Conservation (phyloP, 2,888 invertebrate genomes). For the Axea sp. region DNA sequence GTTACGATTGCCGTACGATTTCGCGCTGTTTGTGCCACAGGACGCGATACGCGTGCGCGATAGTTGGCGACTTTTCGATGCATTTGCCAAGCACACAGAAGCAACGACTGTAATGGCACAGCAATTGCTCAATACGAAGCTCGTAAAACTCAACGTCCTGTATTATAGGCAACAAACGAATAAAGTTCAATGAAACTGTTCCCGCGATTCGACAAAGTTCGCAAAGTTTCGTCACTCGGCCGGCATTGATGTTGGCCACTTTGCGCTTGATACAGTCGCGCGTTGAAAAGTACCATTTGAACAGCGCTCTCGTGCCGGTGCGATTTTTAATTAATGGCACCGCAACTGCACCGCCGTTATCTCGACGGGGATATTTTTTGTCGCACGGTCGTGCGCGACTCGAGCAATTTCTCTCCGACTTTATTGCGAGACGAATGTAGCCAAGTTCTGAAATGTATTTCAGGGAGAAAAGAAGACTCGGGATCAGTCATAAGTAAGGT, state of each 20-base stretch:
- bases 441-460: slow-evolving; percentile 22
- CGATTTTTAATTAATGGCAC: too few species aligned
- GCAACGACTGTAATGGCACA: slow-evolving; percentile 56
- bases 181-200: slow-evolving; percentile 65
- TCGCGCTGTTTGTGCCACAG: slow-evolving; percentile 58
- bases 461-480: slow-evolving; percentile 8
- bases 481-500: slow-evolving; percentile 39
- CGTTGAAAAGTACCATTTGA: slow-evolving; percentile 7
- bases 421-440: neutral
- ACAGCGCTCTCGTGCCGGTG: neutral
- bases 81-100: slow-evolving; percentile 61
- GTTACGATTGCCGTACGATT: slow-evolving; percentile 55
- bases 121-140: slow-evolving; percentile 68
- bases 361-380: too few species aligned
- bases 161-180: slow-evolving; percentile 68
- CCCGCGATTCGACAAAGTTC: slow-evolving; percentile 55
- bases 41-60: slow-evolving; percentile 51
- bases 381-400: neutral
- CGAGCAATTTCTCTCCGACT: neutral
- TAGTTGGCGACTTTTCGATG: slow-evolving; percentile 63
- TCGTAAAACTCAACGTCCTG: slow-evolving; percentile 70
- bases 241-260: slow-evolving; percentile 38
- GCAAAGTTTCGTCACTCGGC: slow-evolving; percentile 58
- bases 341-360: too few species aligned
- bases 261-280: slow-evolving; percentile 27